phyloP scores from a whole-genome alignment of 1,140 invertebrate genomes.

The Ceratitis capitata region DNA sequence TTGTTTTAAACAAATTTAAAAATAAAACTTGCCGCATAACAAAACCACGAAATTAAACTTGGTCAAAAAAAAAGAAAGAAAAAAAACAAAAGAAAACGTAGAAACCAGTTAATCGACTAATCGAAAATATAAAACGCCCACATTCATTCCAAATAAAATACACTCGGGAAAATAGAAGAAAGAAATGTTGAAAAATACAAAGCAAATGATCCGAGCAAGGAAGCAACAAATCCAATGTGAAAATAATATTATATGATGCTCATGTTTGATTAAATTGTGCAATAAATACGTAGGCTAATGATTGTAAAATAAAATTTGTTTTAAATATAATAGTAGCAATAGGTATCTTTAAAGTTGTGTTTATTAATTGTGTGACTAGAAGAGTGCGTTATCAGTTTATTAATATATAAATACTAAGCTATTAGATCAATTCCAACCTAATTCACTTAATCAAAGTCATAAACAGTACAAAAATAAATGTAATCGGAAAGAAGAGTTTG shows the following conservation, averaged over 20 bases:
- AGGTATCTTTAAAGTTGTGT: not conserved
- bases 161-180: not conserved
- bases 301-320: slow-evolving; percentile 9
- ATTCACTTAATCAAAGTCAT: not conserved
- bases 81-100: not conserved
- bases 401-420: not conserved
- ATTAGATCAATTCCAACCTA: not conserved
- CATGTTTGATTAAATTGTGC: slow-evolving; percentile 6
- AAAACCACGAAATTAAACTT: not conserved
- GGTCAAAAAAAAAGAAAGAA: not conserved
- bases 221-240: not conserved
- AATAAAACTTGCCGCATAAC: not conserved
- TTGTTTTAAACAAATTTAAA: not conserved
- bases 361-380: not conserved
- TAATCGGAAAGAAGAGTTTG: not conserved
- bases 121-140: not conserved
- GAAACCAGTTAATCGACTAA: not conserved
- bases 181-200: not conserved
- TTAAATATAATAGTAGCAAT: slow-evolving; percentile 11
- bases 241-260: not conserved
- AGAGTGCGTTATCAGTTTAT: not conserved
- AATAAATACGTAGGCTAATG: slow-evolving; percentile 24
- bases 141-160: slow-evolving; percentile 17
- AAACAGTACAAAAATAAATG: not conserved
- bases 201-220: not conserved